A percentile compares a stretch with the other conserved stretches of the same genome.
Conservation (phyloP, 2,888 invertebrate genomes). For the Charanyca ferruginea region DNA sequence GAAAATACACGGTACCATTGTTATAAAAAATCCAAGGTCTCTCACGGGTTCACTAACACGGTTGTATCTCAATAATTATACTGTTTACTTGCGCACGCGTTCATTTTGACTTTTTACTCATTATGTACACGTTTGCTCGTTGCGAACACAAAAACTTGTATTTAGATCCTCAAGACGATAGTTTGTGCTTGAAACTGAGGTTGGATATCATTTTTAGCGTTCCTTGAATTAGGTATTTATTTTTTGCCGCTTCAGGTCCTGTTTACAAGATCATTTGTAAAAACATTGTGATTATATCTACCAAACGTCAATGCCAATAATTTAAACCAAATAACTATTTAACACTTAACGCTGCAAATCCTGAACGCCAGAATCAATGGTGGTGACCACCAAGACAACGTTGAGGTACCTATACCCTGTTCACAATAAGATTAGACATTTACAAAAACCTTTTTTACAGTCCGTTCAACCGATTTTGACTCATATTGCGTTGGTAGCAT, state of each 20-base stretch:
- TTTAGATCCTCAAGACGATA: slow-evolving; percentile 55
- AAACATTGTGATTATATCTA: too few species aligned
- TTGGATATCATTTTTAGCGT: slow-evolving; percentile 28
- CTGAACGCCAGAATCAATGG: too few species aligned
- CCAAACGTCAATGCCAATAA: too few species aligned
- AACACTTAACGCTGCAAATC: too few species aligned
- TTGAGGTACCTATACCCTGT: too few species aligned
- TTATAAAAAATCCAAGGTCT: slow-evolving; percentile 55
- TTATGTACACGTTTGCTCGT: slow-evolving; percentile 54
- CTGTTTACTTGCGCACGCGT: slow-evolving; percentile 58
- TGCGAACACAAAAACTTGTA: slow-evolving; percentile 53
- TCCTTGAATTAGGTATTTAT: slow-evolving; percentile 11
- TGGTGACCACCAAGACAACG: too few species aligned
- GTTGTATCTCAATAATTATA: slow-evolving; percentile 59
- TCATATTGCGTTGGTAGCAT: too few species aligned
- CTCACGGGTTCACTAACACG: slow-evolving; percentile 54
- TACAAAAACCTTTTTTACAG: too few species aligned
- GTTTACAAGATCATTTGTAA: too few species aligned
- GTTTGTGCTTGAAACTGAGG: slow-evolving; percentile 47
- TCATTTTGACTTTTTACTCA: slow-evolving; percentile 63
- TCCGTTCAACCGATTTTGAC: too few species aligned
- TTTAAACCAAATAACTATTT: too few species aligned
- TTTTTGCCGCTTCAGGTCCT: neutral
- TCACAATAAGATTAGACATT: too few species aligned
- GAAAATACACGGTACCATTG: slow-evolving; percentile 20